A percentile compares a stretch with the other conserved stretches of the same genome.
Conservation (phyloP, 2,113 vertebrate genomes). For the Seriola rivoliana region DNA sequence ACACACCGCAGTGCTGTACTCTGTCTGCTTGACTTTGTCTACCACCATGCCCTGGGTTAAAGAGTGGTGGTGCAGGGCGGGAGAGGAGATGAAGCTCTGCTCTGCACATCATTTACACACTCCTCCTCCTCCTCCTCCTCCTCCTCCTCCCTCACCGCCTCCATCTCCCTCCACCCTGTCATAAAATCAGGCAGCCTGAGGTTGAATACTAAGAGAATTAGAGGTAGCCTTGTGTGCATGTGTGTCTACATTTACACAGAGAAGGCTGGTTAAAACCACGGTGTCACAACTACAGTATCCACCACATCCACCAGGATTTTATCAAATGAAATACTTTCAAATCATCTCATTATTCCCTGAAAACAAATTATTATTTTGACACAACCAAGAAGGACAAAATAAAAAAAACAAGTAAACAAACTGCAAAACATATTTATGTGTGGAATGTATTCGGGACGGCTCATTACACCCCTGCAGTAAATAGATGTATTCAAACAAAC, state of each 20-base stretch:
- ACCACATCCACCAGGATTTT: not conserved
- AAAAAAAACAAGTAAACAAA: not conserved
- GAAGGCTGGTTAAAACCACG: not conserved
- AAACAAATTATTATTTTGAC: not conserved
- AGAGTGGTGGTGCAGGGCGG: slow-evolving; percentile 56
- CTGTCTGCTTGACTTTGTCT: slow-evolving; percentile 79
- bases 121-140: slow-evolving; percentile 10
- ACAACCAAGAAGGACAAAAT: not conserved
- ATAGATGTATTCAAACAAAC: slow-evolving; percentile 46
- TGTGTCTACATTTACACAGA: not conserved
- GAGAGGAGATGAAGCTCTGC: slow-evolving; percentile 53
- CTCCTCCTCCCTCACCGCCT: not conserved
- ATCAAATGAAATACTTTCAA: not conserved
- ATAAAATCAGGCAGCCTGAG: slow-evolving; percentile 44
- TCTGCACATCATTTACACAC: slow-evolving; percentile 53
- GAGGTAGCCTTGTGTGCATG: not conserved
- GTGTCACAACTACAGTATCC: not conserved
- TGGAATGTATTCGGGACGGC: slow-evolving; percentile 4
- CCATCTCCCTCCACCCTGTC: slow-evolving; percentile 40
- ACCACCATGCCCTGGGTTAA: slow-evolving; percentile 74
- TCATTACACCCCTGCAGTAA: slow-evolving; percentile 27
- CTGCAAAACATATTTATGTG: not conserved
- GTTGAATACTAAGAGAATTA: slow-evolving; percentile 39
- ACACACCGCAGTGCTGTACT: slow-evolving; percentile 27
- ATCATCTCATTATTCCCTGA: not conserved